Conservation (phyloP, 2,113 vertebrate species). For the Cariama cristata region DNA sequence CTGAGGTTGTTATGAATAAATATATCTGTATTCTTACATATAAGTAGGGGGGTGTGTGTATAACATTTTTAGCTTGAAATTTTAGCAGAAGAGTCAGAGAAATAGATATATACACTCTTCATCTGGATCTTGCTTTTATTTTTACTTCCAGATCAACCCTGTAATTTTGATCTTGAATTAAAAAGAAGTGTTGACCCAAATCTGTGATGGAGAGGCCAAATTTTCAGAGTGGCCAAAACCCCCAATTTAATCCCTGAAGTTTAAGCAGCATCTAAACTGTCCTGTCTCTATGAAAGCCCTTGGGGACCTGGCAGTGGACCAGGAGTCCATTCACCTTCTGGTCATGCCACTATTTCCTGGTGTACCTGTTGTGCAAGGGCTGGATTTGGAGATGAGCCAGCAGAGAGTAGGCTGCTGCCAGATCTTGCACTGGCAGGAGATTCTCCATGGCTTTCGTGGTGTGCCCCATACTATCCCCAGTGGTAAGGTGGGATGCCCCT, state of each 20-base stretch:
- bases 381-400: not conserved
- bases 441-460: not conserved
- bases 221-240: not conserved
- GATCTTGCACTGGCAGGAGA: not conserved
- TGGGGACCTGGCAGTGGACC: not conserved
- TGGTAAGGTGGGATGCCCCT: not conserved
- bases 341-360: not conserved
- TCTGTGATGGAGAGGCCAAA: not conserved
- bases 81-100: not conserved
- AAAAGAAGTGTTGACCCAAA: not conserved
- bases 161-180: not conserved
- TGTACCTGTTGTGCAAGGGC: not conserved
- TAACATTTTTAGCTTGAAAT: slow-evolving; percentile 27
- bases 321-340: not conserved
- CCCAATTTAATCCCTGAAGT: not conserved
- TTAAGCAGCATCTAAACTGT: not conserved
- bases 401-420: not conserved
- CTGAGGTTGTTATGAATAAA: slow-evolving; percentile 10
- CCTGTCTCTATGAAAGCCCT: not conserved
- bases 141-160: not conserved
- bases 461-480: not conserved
- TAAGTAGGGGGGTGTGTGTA: not conserved
- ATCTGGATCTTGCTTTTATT: not conserved
- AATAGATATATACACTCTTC: not conserved
- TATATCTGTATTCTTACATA: not conserved